Evolutionary conservation across 2,113 vertebrate species (phyloP).

Genomic region (Eulemur rufifrons): DNA sequence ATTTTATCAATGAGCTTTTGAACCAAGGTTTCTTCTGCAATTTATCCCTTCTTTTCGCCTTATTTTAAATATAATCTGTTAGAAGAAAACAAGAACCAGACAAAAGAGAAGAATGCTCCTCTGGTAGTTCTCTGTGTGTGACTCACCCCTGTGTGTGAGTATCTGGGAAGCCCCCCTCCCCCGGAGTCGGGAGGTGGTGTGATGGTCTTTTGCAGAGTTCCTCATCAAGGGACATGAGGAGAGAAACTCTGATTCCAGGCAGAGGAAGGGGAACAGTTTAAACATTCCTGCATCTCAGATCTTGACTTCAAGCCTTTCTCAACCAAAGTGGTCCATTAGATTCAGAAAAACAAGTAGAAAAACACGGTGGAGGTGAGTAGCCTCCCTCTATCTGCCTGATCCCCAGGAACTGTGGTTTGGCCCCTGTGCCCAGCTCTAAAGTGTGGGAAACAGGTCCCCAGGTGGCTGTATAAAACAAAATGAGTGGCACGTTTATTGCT

Average conservation of each 20-base stretch:
- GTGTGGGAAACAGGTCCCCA: background rate
- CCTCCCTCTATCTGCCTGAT: background rate
- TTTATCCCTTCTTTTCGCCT: background rate
- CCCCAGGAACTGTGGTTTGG: background rate
- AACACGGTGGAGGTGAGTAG: background rate
- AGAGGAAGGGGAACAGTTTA: background rate
- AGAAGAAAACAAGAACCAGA: conserved; percentile 1
- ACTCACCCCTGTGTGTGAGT: background rate
- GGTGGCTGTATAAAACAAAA: background rate
- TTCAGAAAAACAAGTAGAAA: background rate
- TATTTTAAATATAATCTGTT: conserved; percentile 64
- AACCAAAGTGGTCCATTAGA: background rate
- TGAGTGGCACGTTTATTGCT: background rate
- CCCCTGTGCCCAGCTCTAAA: background rate
- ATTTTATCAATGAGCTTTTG: conserved; percentile 34
- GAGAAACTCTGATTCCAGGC: background rate
- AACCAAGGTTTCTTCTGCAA: conserved; percentile 60
- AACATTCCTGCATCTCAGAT: background rate
- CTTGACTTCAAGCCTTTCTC: background rate
- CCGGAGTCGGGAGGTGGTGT: background rate
- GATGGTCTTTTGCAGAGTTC: background rate
- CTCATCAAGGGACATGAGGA: background rate
- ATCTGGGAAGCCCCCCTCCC: background rate
- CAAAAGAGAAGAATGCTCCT: background rate
- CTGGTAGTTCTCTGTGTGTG: background rate